Evolutionary conservation across 2,888 invertebrate species (phyloP), one percentile per base, ranked within the genome.

Genomic region (Cryptus viduatorius): DNA sequence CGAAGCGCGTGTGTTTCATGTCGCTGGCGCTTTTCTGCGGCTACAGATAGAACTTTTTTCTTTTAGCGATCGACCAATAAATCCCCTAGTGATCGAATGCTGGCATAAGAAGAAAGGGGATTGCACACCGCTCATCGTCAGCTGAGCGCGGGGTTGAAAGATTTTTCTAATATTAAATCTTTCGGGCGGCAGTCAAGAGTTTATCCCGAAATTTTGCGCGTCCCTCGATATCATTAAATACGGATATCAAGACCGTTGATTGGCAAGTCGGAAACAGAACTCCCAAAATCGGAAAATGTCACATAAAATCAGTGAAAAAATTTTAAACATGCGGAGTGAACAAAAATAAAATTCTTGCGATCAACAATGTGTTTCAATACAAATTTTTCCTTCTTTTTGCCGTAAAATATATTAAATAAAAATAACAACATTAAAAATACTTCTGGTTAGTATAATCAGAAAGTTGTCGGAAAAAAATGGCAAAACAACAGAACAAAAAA

Each of bases 41-140:
- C 65, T 24, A 75, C 73, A 82, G 73, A 75, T 84, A 75, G 56
- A 19, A 79, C 82, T 46, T 78, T 83, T 83, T 65, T 67, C 65
- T 31, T 48, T 48, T 67, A 77, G 46, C 46, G 44, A 56, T 72
- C 19, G 42, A 24, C 50, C 59, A 24, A 71, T 42, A 69, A 65
- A 81, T 84, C 79, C 77, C 68, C 69, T 48, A 65, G 65, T 42
- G 46, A 77, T 78, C 50, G 75, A 75, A 75, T 31, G 46, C 46
- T 37, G 56, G 7, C 31, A n/a, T 64, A 68, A 59, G 44, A 16
- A 12, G 53, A 53, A 24, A n/a, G 29, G 44, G 44, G 46, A 64
- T 77, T 19, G 12, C n/a, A 24, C 10, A 44, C 42, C 50, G n/a
- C 68, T 75, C 76, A 24, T 68, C 68, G 24, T 81, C 42, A 42